A percentile compares a stretch with the other conserved stretches of the same genome.
These are phyloP conservation scores for Carassius carassius DNA, from an alignment of 2,113 vertebrate species.

Conservation along the genomic window DNA sequence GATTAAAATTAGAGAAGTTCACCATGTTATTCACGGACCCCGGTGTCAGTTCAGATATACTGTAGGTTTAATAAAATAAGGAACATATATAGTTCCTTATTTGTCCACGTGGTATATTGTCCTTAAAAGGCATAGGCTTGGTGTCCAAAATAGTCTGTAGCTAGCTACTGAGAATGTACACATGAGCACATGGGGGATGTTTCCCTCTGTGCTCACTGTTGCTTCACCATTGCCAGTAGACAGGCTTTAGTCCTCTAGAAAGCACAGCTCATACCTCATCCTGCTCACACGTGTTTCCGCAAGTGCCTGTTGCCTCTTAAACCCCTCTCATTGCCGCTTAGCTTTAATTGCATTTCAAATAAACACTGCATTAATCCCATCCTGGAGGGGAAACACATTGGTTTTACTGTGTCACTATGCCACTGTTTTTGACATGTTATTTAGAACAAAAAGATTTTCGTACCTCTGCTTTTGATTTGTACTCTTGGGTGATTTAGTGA, in stretches of 20 bases:
- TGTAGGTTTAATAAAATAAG: background rate
- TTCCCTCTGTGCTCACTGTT: background rate
- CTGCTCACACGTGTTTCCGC: conserved; percentile 30
- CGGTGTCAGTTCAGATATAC: background rate
- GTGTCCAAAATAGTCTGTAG: conserved; percentile 5
- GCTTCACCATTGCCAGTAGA: background rate
- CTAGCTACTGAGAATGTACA: background rate
- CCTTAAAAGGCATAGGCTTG: background rate
- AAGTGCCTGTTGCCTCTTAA: conserved; percentile 3
- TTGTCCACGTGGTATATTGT: background rate
- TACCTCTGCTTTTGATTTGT: background rate
- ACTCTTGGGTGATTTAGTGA: background rate
- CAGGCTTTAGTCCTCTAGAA: background rate
- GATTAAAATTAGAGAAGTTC: too few species aligned
- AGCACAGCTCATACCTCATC: conserved; percentile 27
- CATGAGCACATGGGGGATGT: background rate
- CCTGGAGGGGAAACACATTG: background rate
- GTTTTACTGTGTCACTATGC: background rate
- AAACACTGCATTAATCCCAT: background rate
- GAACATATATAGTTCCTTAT: conserved; percentile 7
- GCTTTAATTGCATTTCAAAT: conserved; percentile 4
- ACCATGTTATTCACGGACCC: background rate
- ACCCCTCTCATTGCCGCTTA: background rate
- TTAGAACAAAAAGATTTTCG: background rate
- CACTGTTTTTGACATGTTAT: background rate